These are phyloP conservation scores for Cydia amplana DNA, from an alignment of 1,140 invertebrate species.

Conservation along the genomic window DNA sequence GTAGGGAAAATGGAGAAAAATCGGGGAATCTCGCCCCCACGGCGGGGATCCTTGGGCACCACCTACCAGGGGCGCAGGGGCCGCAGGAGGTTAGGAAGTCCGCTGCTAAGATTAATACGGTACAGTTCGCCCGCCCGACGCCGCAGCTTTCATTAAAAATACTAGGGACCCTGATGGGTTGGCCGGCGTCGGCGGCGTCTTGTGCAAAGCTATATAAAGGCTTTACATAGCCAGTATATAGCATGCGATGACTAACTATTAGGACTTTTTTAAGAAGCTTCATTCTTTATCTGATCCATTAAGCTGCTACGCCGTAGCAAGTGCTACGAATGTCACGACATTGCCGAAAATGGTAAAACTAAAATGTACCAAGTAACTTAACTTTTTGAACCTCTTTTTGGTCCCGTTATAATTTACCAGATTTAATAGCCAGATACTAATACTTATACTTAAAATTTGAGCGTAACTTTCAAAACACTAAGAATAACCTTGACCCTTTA, in stretches of 20 bases:
- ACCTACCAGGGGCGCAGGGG: constrained; percentile 70
- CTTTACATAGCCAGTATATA: background rate
- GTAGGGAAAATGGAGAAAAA: constrained; percentile 67
- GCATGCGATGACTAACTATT: background rate
- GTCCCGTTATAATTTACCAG: no score
- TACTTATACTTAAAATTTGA: no score
- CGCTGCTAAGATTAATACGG: constrained; percentile 75
- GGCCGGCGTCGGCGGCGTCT: constrained; percentile 44
- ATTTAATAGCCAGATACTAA: no score
- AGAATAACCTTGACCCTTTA: background rate
- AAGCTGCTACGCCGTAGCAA: constrained; percentile 22
- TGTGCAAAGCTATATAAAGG: constrained; percentile 31
- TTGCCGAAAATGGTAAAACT: background rate
- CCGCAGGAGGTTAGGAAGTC: constrained; percentile 65
- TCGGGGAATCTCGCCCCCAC: constrained; percentile 61
- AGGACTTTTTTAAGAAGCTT: background rate
- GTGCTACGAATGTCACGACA: constrained; percentile 14
- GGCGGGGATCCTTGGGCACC: constrained; percentile 62
- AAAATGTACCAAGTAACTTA: background rate
- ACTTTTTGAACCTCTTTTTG: no score
- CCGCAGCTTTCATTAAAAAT: constrained; percentile 75
- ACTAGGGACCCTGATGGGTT: constrained; percentile 63
- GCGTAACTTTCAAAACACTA: background rate
- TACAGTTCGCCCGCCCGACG: constrained; percentile 66
- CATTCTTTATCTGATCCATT: constrained; percentile 16